Conservation (phyloP, 2,113 vertebrate species). For the Alouatta palliata region DNA sequence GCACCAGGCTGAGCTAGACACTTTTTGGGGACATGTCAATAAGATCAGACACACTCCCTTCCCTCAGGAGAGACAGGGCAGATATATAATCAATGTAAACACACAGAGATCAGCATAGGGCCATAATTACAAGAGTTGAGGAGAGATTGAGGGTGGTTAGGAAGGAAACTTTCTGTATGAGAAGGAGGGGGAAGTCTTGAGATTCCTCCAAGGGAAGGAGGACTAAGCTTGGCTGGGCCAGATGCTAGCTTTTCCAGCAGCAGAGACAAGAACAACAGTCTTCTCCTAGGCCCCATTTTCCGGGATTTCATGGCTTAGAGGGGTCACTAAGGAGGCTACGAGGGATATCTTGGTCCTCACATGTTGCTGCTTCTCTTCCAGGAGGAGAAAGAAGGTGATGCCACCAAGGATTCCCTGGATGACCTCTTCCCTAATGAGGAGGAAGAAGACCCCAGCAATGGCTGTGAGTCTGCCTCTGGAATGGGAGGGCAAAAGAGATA, state of each 20-base stretch:
- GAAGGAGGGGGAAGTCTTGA: not conserved
- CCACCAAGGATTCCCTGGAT: conserved; percentile 94
- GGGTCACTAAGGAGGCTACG: not conserved
- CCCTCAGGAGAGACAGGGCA: conserved; percentile 52
- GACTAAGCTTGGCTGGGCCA: not conserved
- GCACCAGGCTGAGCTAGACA: not conserved
- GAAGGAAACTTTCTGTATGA: not conserved
- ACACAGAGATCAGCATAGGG: not conserved
- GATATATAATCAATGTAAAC: conserved; percentile 72
- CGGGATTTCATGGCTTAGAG: not conserved
- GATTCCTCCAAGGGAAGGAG: too few species aligned
- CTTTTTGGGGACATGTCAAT: conserved; percentile 25
- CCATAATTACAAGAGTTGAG: conserved; percentile 60
- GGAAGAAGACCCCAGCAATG: conserved; percentile 90
- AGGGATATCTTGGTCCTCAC: not conserved
- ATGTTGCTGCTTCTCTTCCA: conserved; percentile 76
- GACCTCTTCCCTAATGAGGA: conserved; percentile 98
- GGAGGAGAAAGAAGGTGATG: conserved; percentile 96
- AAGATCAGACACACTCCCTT: conserved; percentile 50
- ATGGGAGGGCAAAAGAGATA: not conserved
- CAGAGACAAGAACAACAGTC: not conserved
- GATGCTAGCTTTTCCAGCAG: not conserved
- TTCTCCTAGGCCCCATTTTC: not conserved
- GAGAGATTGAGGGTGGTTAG: not conserved
- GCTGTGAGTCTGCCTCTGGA: conserved; percentile 86